Conservation (phyloP, 2,888 invertebrate genomes). For the Agrochola circellaris region DNA sequence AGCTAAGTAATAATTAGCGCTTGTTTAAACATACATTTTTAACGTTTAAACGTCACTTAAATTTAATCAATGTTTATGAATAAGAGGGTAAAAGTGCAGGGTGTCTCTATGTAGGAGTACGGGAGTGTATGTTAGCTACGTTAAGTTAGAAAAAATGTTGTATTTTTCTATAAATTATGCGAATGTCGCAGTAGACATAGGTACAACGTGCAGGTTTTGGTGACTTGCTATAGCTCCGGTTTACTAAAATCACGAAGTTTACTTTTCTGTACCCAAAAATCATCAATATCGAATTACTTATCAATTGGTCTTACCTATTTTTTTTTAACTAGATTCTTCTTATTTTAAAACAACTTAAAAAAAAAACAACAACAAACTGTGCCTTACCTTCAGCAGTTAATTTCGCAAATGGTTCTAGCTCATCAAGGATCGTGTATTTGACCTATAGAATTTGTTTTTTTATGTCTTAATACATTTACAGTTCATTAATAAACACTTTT, state of each 20-base stretch:
- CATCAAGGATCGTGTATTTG: not conserved
- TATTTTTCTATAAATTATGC: not conserved
- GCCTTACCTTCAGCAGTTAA: not conserved
- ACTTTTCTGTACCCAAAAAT: not conserved
- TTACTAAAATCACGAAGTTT: not conserved
- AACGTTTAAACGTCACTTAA: no score
- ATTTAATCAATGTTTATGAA: no score
- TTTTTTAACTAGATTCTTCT: no score
- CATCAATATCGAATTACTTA: not conserved
- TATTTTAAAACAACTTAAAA: not conserved
- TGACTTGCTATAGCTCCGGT: no score
- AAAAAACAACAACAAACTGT: not conserved
- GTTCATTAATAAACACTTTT: constrained; percentile 30
- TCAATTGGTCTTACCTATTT: not conserved
- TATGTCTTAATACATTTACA: not conserved
- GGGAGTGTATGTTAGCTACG: no score
- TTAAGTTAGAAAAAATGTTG: not conserved
- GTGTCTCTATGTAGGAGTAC: no score
- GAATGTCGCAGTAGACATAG: not conserved
- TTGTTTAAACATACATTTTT: no score
- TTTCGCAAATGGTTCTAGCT: constrained; percentile 13
- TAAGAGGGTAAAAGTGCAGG: no score
- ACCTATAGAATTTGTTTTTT: constrained; percentile 12
- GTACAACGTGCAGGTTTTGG: not conserved
- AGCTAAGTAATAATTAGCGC: no score